phyloP scores from a whole-genome alignment of 2,797 vertebrate genomes.

The Hippocampus kuda region DNA sequence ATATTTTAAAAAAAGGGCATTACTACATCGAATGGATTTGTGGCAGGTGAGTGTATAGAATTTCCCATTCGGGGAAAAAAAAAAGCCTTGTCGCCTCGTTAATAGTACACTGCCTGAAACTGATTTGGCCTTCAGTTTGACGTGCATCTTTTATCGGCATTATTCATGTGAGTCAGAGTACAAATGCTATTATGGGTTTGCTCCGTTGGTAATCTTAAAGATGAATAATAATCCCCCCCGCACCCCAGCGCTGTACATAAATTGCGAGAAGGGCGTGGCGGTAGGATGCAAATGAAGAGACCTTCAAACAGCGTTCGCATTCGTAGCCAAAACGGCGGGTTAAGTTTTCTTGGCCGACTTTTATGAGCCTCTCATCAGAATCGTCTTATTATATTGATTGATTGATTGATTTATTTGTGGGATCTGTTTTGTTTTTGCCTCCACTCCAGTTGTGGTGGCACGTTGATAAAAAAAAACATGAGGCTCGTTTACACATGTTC shows the following conservation, averaged over 20 bases:
- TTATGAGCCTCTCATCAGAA: conserved; percentile 48
- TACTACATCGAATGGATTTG: background rate
- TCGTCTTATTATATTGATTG: conserved; percentile 10
- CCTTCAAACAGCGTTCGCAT: conserved; percentile 55
- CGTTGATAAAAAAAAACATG: conserved; percentile 51
- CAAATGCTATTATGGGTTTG: conserved; percentile 28
- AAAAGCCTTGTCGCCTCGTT: conserved; percentile 46
- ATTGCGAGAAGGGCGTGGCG: conserved; percentile 60
- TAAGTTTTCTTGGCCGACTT: conserved; percentile 63
- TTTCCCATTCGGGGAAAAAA: conserved; percentile 20
- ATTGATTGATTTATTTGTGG: background rate
- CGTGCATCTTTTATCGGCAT: conserved; percentile 58
- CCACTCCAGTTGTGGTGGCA: conserved; percentile 51
- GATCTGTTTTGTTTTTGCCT: conserved; percentile 8
- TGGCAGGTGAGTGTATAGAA: conserved; percentile 1
- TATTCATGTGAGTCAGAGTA: conserved; percentile 34
- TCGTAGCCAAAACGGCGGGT: conserved; percentile 39
- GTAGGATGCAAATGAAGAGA: conserved; percentile 68
- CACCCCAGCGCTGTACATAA: conserved; percentile 63
- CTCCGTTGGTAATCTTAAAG: conserved; percentile 31
- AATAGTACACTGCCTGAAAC: conserved; percentile 48
- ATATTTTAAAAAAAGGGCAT: background rate
- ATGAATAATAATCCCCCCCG: conserved; percentile 30
- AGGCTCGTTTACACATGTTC: conserved; percentile 52
- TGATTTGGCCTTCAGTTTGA: conserved; percentile 52